These are phyloP conservation scores for Pseudolycoriella hygida DNA, from an alignment of 2,888 invertebrate species.

Conservation along the genomic window DNA sequence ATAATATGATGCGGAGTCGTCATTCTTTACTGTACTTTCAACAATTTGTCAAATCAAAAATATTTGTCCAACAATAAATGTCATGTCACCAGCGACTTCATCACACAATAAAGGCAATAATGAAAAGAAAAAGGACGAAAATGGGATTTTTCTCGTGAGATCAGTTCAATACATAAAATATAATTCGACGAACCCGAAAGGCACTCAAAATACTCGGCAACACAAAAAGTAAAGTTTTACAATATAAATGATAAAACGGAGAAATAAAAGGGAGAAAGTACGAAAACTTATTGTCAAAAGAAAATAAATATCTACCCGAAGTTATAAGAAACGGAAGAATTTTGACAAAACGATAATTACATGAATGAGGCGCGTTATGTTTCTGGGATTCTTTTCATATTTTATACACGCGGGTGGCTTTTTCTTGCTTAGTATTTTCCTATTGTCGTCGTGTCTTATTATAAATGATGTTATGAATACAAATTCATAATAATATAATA, in stretches of 20 bases:
- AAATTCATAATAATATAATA: slow-evolving; percentile 5
- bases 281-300: not conserved
- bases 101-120: not conserved
- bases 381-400: not conserved
- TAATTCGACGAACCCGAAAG: not conserved
- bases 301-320: not conserved
- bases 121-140: not conserved
- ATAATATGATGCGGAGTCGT: too few relatives aligned
- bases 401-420: not conserved
- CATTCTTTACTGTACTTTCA: too few relatives aligned
- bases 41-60: too few relatives aligned
- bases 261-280: not conserved
- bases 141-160: not conserved
- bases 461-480: slow-evolving; percentile 6
- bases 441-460: slow-evolving; percentile 4
- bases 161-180: not conserved
- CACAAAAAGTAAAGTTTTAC: too few relatives aligned
- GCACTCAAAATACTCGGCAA: not conserved
- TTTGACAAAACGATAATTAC: slow-evolving; percentile 5
- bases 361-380: slow-evolving; percentile 3
- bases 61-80: too few relatives aligned
- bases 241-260: too few relatives aligned
- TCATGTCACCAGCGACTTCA: too few relatives aligned
- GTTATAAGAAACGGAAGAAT: slow-evolving; percentile 2
- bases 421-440: slow-evolving; percentile 1